Evolutionary conservation across 2,113 vertebrate species (phyloP), one percentile per base, ranked within the genome.

Genomic region (Catharus fuscescens): DNA sequence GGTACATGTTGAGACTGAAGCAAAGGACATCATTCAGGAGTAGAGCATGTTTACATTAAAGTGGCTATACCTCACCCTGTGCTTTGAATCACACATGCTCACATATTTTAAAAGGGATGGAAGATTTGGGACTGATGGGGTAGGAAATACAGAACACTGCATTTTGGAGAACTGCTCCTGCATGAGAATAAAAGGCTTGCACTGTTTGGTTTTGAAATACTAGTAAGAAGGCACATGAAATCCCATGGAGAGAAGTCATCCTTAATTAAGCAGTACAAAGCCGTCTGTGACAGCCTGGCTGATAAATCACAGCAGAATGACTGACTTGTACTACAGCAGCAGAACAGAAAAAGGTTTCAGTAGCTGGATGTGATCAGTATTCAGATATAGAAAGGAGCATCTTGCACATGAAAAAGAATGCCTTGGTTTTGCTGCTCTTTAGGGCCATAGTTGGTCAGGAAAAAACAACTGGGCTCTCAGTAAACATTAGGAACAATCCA

Each of bases 221-320:
- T n/a, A 53, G 29, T 40, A 83, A 60, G 42, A 59, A 45, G 14
- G 23, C 52, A 70, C 23, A 57, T 54, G 24, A 73, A 83, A 65
- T 71, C 56, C 74, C 69, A 76, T 0, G 28, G 56, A 54, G 12
- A 61, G 31, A 86, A 72, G 29, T 65, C 73, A 70, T 38, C 14
- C 38, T 88, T 94, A 93, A 94, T 73, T 88, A 92, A 95, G 80
- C 60, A 92, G 32, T 23, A 86, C 47, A 40, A 80, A 93, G 60
- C 47, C 6, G 6, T 67, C 48, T 74, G 47, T 56, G 64, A 50
- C 56, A 24, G 89, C 32, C 59, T 80, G 60, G 65, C 9, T 86
- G 53, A 90, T 59, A 78, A 86, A 62, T 86, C 67, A 86, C 56
- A 88, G 36, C 32, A 73, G n/a, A 67, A 28, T 4, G 23, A 91